phyloP scores from a whole-genome alignment of 2,113 vertebrate genomes.

The Puma concolor region DNA sequence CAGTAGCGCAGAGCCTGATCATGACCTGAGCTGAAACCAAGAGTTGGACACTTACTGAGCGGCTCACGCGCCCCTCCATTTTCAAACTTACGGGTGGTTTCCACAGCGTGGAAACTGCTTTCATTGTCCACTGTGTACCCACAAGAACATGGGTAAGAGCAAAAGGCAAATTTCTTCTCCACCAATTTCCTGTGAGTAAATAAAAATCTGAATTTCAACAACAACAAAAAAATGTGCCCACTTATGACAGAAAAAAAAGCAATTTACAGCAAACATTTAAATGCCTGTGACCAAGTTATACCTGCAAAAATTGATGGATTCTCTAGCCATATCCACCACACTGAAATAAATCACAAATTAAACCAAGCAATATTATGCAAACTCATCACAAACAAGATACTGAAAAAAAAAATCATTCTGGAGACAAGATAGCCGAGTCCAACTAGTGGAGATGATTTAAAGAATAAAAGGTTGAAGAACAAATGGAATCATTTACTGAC shows the following conservation, averaged over 20 bases:
- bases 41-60: no score
- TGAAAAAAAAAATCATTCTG: constrained; percentile 13
- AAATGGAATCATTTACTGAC: constrained; percentile 29
- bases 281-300: neutral
- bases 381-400: neutral
- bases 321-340: neutral
- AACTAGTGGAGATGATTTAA: constrained; percentile 16
- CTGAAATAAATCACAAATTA: constrained; percentile 29
- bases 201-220: constrained; percentile 6
- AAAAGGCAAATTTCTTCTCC: constrained; percentile 35
- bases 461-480: constrained; percentile 54
- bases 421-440: neutral
- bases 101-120: neutral
- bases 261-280: constrained; percentile 30
- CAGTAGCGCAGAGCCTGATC: no score
- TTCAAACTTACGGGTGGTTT: neutral
- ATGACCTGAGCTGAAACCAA: no score
- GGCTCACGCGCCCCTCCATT: neutral
- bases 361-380: constrained; percentile 18
- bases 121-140: neutral
- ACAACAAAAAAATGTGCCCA: neutral
- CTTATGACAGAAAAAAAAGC: neutral
- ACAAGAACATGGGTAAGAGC: neutral
- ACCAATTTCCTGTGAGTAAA: neutral
- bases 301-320: neutral